Base-by-base conservation (phyloP, 37 sponge, comb jelly and placozoan genomes). In the Hormiphora californensis region DNA sequence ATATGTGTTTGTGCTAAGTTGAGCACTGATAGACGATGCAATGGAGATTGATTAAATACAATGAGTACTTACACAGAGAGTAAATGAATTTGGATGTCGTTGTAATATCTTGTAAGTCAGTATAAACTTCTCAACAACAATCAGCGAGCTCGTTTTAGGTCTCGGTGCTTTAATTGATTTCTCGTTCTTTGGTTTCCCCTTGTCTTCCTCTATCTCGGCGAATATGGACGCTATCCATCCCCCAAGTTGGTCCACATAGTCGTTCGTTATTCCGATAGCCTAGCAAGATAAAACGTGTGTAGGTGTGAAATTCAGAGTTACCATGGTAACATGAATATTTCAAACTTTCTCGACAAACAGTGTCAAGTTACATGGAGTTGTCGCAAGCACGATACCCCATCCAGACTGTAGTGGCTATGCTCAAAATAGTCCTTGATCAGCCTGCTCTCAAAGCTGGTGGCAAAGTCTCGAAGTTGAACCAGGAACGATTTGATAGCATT, bases 61-160 rank as follows among this genome's bases (percentile, higher is more conserved):
- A 51, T 51, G 19, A 19, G 54, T 21, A 15, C 15, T 21, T 19
- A 51, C 54, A 23, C 27, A 21, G 54, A 21, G 5, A 7, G 86
- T 23, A 12, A 0, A 36, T 19, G 81, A 11, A 35, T 35, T 22
- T 73, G 43, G 22, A 25, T n/a, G 67, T 25, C 32, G 31, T 17
- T 8, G 21, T 23, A 41, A 41, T 8, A 41, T 2, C 2, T 46
- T 43, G 44, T 41, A 73, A 11, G 81, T 73, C 0, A 73, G 27
- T n/a, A 73, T 21, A 19, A 73, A 73, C 81, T 73, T 73, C 81
- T 73, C 81, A 40, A 22, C 35, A 3, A 73, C 30, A 3, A 41
- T 11, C 2, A 73, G 22, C 12, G 81, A 27, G 15, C 46, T 43
- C 3, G 41, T 40, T 40, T 73, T 73, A 46, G 81, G 81, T 15